A percentile compares a stretch with the other conserved stretches of the same genome.
Evolutionary conservation across 2,888 invertebrate species (phyloP).

Genomic region (Microplitis manilae): DNA sequence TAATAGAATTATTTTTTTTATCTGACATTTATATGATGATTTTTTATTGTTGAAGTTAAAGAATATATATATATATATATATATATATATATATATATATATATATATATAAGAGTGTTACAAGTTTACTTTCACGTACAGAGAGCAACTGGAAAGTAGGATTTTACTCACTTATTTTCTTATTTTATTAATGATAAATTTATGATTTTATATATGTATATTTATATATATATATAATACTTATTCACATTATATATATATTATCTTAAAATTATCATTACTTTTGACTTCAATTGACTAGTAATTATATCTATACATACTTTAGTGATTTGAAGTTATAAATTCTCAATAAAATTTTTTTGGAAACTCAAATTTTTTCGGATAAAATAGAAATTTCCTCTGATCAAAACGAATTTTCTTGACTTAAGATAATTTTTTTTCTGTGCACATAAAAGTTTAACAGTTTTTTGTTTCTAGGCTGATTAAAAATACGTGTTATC

Average conservation of each 20-base stretch:
- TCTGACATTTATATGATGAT: neutral
- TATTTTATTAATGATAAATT: conserved; percentile 1
- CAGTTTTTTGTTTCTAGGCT: neutral
- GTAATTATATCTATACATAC: too few relatives aligned
- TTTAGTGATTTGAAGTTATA: too few relatives aligned
- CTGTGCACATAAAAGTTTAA: too few relatives aligned
- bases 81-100: neutral
- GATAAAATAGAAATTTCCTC: too few relatives aligned
- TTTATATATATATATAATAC: neutral
- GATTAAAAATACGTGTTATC: neutral
- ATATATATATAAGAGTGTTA: conserved; percentile 33
- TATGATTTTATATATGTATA: neutral
- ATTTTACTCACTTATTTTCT: conserved; percentile 25
- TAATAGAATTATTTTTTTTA: neutral
- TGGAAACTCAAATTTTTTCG: too few relatives aligned
- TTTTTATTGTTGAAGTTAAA: conserved; percentile 3
- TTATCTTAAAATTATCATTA: too few relatives aligned
- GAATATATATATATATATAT: neutral
- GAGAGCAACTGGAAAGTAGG: conserved; percentile 17
- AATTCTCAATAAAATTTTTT: too few relatives aligned
- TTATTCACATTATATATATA: too few relatives aligned
- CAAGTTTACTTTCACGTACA: conserved; percentile 41
- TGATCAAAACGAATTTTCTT: too few relatives aligned
- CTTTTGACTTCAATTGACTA: too few relatives aligned
- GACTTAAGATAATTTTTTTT: too few relatives aligned